Evolutionary conservation across 2,888 invertebrate species (phyloP), one percentile per base, ranked within the genome.

Genomic region (Meghimatium bilineatum): DNA sequence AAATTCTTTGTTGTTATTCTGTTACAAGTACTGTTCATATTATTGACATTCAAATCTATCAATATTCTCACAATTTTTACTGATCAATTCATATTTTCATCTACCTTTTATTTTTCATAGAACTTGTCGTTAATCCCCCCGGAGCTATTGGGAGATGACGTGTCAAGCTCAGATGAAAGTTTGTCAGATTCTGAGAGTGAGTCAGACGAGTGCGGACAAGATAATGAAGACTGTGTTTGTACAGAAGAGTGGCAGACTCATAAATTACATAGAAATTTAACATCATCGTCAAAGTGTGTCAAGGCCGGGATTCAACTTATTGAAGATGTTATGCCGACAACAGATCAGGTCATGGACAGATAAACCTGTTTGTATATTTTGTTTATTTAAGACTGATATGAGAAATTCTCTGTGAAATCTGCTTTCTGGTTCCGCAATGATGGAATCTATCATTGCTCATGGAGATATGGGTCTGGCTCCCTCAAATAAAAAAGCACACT

Each of bases 111-210:
- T 60, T 56, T 34, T 36, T 44, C 5, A 26, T 56, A 77, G 77
- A 77, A 77, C 63, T 38, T 77, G 77, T 36, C 77, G 12, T 8
- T 77, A 8, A 17, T 77, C 29, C 63, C 77, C 12, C 77, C 77
- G 14, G 77, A 77, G 26, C 36, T 77, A 60, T n/a, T 77, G 44
- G 63, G 20, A 77, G 63, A 36, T 17, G 77, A 77, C 26, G 63
- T 36, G 1, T 77, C 63, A 36, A 63, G n/a, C 26, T 36, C 77
- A 26, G 75, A 75, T n/a, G 77, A 77, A 14, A 77, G 63, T 38
- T 34, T 20, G 5, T 74, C 74, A 52, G 74, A 74, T 3, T 74
- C 74, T 32, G 49, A 52, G 20, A 52, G 52, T 52, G 74, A 52
- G 23, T 49, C 32, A 5, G 74, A 52, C 8, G 17, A n/a, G 52